phyloP scores from a whole-genome alignment of 2,797 vertebrate genomes.

The Cynopterus sphinx region DNA sequence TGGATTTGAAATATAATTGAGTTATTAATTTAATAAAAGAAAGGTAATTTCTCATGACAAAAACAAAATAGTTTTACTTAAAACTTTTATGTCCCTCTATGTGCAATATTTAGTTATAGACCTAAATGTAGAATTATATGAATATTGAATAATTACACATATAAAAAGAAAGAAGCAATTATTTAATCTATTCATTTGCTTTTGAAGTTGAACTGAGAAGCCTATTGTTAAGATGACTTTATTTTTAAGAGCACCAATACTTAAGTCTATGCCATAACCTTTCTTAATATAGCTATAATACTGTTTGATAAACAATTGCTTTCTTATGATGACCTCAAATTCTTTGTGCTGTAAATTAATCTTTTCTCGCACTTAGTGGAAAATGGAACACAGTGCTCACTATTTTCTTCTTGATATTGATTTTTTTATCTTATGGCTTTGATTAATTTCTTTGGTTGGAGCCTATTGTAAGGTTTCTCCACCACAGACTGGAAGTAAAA shows the following conservation, averaged over 20 bases:
- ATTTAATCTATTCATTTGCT: neutral
- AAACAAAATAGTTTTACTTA: neutral
- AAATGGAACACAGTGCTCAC: neutral
- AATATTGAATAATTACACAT: neutral
- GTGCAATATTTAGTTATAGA: neutral
- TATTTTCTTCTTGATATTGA: neutral
- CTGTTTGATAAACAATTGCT: neutral
- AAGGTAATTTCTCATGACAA: neutral
- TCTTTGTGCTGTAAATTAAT: neutral
- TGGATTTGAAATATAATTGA: neutral
- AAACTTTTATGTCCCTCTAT: neutral
- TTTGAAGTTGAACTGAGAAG: neutral
- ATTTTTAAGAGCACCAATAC: neutral
- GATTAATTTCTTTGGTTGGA: neutral
- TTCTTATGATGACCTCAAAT: neutral
- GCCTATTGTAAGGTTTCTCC: neutral
- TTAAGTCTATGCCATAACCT: neutral
- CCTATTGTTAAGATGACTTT: neutral
- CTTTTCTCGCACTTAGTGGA: neutral
- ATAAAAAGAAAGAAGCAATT: neutral
- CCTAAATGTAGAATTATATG: neutral
- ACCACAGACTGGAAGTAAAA: neutral
- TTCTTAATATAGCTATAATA: neutral
- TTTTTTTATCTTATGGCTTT: neutral
- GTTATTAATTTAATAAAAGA: neutral